Conservation (phyloP, 2,797 vertebrate genomes). For the Falco cherrug region DNA sequence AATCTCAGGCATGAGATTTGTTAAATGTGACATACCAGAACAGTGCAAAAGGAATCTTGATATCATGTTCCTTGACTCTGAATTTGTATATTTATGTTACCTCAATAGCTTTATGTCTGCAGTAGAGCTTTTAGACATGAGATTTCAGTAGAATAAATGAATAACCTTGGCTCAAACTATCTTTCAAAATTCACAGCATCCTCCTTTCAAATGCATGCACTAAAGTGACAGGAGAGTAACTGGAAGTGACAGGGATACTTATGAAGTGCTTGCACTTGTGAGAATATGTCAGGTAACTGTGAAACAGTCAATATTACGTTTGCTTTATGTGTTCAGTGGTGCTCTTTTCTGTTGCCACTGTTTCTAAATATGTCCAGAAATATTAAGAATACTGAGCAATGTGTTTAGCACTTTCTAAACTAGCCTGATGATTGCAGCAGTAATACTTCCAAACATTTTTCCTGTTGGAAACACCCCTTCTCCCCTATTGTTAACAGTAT, state of each 20-base stretch:
- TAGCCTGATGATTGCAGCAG: background rate
- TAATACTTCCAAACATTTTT: background rate
- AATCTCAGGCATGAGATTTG: background rate
- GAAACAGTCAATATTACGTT: background rate
- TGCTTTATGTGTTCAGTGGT: background rate
- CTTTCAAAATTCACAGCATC: background rate
- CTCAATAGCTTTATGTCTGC: background rate
- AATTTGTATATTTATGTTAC: background rate
- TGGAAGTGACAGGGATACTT: background rate
- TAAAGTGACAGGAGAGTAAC: background rate
- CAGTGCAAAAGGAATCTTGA: background rate
- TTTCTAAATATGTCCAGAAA: background rate
- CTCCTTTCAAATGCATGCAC: background rate
- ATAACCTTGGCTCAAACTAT: background rate
- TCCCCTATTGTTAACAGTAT: background rate
- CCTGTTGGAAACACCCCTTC: background rate
- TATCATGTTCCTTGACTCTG: background rate
- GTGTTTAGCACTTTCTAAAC: background rate
- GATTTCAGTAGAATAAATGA: conserved; percentile 11
- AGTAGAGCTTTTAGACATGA: background rate
- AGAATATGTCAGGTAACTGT: background rate
- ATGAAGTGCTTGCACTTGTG: background rate
- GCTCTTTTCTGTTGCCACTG: background rate
- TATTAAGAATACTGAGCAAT: background rate
- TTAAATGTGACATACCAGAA: background rate